Evolutionary conservation across 2,797 vertebrate genomes (phyloP), one percentile per base, ranked within the genome.

Genomic region (Rhinophrynus dorsalis): DNA sequence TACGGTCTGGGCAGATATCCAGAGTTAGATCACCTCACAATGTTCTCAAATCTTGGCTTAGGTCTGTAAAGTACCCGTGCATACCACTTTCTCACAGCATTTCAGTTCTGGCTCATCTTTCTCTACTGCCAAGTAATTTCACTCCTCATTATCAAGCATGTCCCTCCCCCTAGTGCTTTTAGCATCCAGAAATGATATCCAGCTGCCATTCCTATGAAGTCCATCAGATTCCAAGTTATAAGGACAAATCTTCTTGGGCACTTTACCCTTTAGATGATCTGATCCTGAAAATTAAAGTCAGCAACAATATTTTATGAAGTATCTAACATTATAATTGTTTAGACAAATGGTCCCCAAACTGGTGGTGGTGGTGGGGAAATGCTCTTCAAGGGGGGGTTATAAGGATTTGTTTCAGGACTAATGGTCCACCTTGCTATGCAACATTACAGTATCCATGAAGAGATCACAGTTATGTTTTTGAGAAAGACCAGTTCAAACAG

Each of bases 61-160:
- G 10, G 44, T 55, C 61, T 51, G 35, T 30, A 44, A 51, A 51
- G 61, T 54, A 54, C 62, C 62, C 48, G n/a, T 58, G 33, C 54
- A 48, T 65, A 65, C 61, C 61, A 58, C 44, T 65, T 72, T 65
- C 69, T 72, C 69, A 72, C 35, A 58, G 35, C 27, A 8, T 37
- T 63, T 40, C 32, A 26, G 10, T 18, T 58, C 54, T 50, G 74
- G 55, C 56, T 58, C 71, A 67, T 67, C 62, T 67, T 38, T 33
- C 35, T 32, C 52, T 64, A 64, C 68, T 72, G 60, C 68, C 68
- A 72, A 72, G 59, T 52, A 27, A 72, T 50, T 72, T 72, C 61
- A 65, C 61, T 72, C 69, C 69, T 72, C 69, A 65, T 72, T 72
- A 72, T 72, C 61, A 72, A 42, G 54, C 48, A 27, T 52, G 51